Conservation (phyloP, 1,140 invertebrate genomes). For the Drosophila fuyamai region DNA sequence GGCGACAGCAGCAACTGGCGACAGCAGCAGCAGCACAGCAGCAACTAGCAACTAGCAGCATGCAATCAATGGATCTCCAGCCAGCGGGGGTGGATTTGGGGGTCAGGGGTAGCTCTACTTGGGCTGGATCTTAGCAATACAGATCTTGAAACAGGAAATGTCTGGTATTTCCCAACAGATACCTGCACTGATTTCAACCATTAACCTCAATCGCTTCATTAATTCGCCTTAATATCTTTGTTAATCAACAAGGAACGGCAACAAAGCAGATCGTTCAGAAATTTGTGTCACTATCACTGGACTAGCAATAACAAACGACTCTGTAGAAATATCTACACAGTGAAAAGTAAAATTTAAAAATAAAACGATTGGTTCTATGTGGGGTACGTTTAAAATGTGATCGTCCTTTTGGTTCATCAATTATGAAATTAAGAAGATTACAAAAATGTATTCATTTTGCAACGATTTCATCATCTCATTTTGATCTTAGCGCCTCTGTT, state of each 20-base stretch:
- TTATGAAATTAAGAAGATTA: no score
- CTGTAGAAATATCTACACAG: slow-evolving; percentile 6
- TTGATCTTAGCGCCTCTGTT: no score
- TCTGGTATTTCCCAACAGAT: slow-evolving; percentile 7
- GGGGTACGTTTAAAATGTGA: no score
- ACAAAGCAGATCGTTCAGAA: slow-evolving; percentile 49
- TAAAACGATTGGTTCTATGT: background rate
- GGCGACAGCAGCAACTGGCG: slow-evolving; percentile 31
- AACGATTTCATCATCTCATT: no score
- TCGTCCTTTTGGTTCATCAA: no score
- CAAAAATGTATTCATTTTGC: no score
- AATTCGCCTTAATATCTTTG: slow-evolving; percentile 40
- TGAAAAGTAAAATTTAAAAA: background rate
- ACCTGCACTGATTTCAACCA: slow-evolving; percentile 35
- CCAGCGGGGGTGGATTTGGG: background rate
- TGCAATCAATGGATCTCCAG: slow-evolving; percentile 33
- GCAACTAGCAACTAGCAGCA: slow-evolving; percentile 24
- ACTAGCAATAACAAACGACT: slow-evolving; percentile 21
- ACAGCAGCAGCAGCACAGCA: slow-evolving; percentile 14
- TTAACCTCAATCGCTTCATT: slow-evolving; percentile 51
- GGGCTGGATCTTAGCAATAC: background rate
- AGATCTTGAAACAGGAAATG: slow-evolving; percentile 13
- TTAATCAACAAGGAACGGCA: slow-evolving; percentile 49
- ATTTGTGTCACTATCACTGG: slow-evolving; percentile 72
- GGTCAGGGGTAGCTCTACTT: slow-evolving; percentile 4